Evolutionary conservation across 30 jellyfish, hydroid and myxozoan genomes (phyloP).

Genomic region (Rhopilema esculentum): DNA sequence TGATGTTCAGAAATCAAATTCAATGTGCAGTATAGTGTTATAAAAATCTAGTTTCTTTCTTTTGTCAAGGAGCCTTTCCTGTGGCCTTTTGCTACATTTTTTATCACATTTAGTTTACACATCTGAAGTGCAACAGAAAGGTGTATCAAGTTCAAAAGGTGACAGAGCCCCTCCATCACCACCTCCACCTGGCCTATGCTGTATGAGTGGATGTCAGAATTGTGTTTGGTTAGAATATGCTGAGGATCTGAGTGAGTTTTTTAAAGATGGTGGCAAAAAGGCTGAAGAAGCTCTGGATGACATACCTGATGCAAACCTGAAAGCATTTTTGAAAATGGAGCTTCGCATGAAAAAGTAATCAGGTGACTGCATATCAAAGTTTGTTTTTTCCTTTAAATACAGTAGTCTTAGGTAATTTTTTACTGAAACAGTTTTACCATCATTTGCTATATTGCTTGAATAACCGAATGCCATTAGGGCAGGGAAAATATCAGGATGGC

Average conservation of each 20-base stretch:
- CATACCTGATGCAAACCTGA: constrained; percentile 78
- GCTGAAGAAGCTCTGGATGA: constrained; percentile 81
- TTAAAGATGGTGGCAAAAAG: constrained; percentile 84
- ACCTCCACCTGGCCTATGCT: constrained; percentile 95
- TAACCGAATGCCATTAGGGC: neutral
- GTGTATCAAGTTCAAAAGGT: neutral
- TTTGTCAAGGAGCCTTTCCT: no score
- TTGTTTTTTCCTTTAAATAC: neutral
- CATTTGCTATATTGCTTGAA: neutral
- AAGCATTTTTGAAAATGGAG: constrained; percentile 84
- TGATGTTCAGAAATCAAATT: no score
- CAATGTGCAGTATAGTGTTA: no score
- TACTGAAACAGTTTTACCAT: neutral
- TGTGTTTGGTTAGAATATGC: constrained; percentile 97
- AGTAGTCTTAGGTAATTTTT: neutral
- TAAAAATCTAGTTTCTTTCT: no score
- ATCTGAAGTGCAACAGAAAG: neutral
- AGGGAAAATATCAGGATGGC: neutral
- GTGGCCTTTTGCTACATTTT: no score
- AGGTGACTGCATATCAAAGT: neutral
- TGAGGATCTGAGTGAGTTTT: constrained; percentile 73
- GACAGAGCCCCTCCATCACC: constrained; percentile 74
- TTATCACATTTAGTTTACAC: no score
- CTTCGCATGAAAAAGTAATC: constrained; percentile 50
- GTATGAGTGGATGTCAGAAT: constrained; percentile 95